Evolutionary conservation across 2,797 vertebrate species (phyloP), one percentile per base, ranked within the genome.

Genomic region (Lithobates pipiens): DNA sequence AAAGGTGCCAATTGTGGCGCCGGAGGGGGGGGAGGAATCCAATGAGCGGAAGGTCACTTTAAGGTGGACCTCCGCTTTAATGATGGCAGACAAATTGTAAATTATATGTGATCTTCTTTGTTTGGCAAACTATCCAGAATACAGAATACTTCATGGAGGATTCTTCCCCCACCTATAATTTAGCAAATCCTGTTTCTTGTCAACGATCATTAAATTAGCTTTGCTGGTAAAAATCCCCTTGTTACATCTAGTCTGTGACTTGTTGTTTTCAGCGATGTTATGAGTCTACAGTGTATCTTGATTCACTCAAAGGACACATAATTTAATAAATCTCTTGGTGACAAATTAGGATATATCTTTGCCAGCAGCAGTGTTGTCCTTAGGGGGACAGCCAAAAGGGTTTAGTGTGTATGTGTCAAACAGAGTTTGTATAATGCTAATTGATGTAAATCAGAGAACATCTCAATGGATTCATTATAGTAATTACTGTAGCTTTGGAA

Each of bases 311-410:
- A 69, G n/a, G 25, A 34, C 65, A 81, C 76, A 39, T 86, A 82
- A 82, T 86, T 82, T 86, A 86, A 86, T 86, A 86, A 63, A 80
- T 86, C 85, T 86, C 85, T 76, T 29, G 50, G 67, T 65, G 78
- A 82, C 79, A 86, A 82, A 86, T 86, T 82, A 86, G 25, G n/a
- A 74, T 23, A 27, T n/a, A 7, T 80, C 10, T 29, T 70, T 69
- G 65, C 36, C 39, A 36, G 16, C 39, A 80, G 39, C 61, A 76
- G 61, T 3, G 7, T 10, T 44, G 7, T 69, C 46, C 78, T 70
- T 61, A 18, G 78, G 42, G 77, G 18, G 23, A 69, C 29, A 71
- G 29, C 75, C 36, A 63, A n/a, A 65, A 73, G 67, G 76, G 46
- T 16, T 46, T 67, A 63, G 32, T 32, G 25, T 70, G 72, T 61